Conservation (phyloP, 1,140 invertebrate genomes). For the Caenorhabditis brenneri region DNA sequence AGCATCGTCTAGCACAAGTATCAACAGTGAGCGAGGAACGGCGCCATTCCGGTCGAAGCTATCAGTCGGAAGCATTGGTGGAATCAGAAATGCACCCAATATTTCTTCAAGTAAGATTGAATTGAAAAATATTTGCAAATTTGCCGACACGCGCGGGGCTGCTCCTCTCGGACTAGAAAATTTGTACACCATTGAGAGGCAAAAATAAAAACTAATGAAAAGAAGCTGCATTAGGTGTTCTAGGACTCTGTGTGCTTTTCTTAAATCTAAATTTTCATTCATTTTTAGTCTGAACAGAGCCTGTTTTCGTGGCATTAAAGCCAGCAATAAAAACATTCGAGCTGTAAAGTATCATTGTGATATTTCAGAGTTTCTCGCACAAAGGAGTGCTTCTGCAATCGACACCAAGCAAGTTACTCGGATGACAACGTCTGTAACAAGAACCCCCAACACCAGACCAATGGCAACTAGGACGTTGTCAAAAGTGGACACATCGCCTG, state of each 20-base stretch:
- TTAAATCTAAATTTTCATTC: too few species aligned
- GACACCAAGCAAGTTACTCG: not conserved
- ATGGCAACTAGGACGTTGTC: not conserved
- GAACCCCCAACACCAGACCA: not conserved
- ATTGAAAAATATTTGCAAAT: too few species aligned
- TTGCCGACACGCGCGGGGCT: too few species aligned
- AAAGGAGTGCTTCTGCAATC: constrained; percentile 11
- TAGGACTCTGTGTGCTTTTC: too few species aligned
- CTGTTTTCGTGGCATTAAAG: too few species aligned
- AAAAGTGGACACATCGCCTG: constrained; percentile 21
- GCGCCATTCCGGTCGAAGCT: constrained; percentile 13
- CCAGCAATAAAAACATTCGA: too few species aligned
- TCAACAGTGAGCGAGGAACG: constrained; percentile 1
- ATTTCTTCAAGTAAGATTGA: not conserved
- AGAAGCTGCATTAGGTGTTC: too few species aligned
- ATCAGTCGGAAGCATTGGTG: not conserved
- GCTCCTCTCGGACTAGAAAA: too few species aligned
- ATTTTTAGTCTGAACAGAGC: too few species aligned
- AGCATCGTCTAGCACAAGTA: constrained; percentile 1
- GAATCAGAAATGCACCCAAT: constrained; percentile 1
- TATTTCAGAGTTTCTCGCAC: constrained; percentile 12
- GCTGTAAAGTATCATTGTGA: too few species aligned
- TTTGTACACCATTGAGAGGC: too few species aligned
- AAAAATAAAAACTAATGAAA: too few species aligned
- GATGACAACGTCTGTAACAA: not conserved